Conservation (phyloP, 2,113 vertebrate species). For the Oplegnathus fasciatus region DNA sequence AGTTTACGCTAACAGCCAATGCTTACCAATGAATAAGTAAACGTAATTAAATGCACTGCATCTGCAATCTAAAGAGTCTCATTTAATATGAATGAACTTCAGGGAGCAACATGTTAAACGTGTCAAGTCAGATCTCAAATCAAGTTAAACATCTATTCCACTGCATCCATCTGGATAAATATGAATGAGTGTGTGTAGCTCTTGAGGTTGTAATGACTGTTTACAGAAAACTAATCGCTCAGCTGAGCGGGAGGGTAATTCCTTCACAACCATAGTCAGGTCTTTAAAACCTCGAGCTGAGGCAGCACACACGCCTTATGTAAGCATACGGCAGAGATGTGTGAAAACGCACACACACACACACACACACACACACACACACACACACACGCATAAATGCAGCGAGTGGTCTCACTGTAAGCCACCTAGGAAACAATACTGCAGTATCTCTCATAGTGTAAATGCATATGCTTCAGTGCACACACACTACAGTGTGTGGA, state of each 20-base stretch:
- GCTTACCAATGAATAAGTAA: neutral
- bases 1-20: neutral
- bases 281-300: neutral
- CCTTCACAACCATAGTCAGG: conserved; percentile 4
- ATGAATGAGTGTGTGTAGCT: conserved; percentile 17
- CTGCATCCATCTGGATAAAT: neutral
- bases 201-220: neutral
- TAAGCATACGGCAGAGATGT: neutral
- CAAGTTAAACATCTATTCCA: neutral
- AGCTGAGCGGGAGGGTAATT: conserved; percentile 18
- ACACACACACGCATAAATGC: neutral
- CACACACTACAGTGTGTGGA: neutral
- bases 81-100: conserved; percentile 16
- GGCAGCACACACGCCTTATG: neutral
- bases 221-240: conserved; percentile 21
- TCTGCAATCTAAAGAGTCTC: neutral
- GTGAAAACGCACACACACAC: neutral
- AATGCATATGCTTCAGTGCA: neutral
- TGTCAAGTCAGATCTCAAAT: conserved; percentile 17
- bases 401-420: neutral
- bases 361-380: neutral
- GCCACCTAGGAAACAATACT: neutral
- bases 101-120: neutral
- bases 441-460: neutral
- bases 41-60: neutral